A percentile compares a stretch with the other conserved stretches of the same genome.
Evolutionary conservation across 1,140 invertebrate genomes (phyloP).

Genomic region (Pachyrhynchus sulphureomaculatus): DNA sequence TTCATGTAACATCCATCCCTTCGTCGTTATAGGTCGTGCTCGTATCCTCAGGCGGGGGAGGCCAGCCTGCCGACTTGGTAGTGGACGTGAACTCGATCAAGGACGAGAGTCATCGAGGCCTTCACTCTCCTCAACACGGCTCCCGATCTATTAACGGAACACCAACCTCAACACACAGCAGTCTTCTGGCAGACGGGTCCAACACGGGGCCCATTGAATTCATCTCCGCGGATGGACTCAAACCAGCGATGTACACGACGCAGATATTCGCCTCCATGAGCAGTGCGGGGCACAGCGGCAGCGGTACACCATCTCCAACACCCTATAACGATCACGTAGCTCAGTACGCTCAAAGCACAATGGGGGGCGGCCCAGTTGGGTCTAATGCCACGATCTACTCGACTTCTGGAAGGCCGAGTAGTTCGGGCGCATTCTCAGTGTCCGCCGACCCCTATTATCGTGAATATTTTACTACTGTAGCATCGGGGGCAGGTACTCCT

Average conservation of each 20-base stretch:
- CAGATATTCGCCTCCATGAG: conserved; percentile 54
- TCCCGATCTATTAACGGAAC: conserved; percentile 55
- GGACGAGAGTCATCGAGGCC: conserved; percentile 52
- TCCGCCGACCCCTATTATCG: conserved; percentile 56
- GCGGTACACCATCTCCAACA: conserved; percentile 57
- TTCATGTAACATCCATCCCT: conserved; percentile 21
- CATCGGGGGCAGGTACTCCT: conserved; percentile 51
- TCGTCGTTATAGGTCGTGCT: conserved; percentile 52
- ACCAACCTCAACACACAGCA: conserved; percentile 55
- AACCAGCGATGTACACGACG: conserved; percentile 52
- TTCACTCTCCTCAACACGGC: conserved; percentile 54
- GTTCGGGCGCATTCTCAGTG: conserved; percentile 47
- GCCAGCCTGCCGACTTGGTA: conserved; percentile 51
- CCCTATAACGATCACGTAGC: conserved; percentile 56
- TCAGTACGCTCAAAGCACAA: conserved; percentile 59
- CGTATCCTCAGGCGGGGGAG: conserved; percentile 45
- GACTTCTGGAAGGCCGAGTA: conserved; percentile 40
- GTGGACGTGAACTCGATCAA: conserved; percentile 57
- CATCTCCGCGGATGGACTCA: conserved; percentile 59
- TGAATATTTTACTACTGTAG: conserved; percentile 55
- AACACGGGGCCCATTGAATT: conserved; percentile 52
- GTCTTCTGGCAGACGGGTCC: conserved; percentile 52
- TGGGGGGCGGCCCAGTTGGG: conserved; percentile 32
- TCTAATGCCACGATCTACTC: conserved; percentile 38
- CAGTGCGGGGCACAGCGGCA: conserved; percentile 47